Conservation (phyloP, 2,888 invertebrate genomes). For the Leptopilina syphax region DNA sequence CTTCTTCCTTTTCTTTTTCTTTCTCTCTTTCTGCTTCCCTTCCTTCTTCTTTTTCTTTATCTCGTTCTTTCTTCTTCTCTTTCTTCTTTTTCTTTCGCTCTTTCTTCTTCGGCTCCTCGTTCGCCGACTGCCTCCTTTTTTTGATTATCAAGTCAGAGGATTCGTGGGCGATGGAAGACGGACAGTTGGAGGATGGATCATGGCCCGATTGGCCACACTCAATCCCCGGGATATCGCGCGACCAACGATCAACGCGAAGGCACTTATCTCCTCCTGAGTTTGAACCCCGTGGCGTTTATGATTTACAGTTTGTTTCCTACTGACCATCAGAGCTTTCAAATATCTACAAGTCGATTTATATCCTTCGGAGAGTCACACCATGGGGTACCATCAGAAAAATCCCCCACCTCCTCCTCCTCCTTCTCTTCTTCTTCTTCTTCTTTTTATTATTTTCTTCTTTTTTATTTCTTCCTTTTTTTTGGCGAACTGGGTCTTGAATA, state of each 20-base stretch:
- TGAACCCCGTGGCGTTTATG: constrained; percentile 64
- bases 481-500: too few species aligned
- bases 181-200: constrained; percentile 29
- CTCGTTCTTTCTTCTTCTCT: too few species aligned
- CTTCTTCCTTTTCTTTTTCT: too few species aligned
- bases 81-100: too few species aligned
- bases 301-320: constrained; percentile 60
- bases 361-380: constrained; percentile 43
- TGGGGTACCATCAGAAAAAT: constrained; percentile 49
- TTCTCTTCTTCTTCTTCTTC: too few species aligned
- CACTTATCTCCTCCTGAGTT: constrained; percentile 50
- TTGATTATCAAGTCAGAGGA: constrained; percentile 39
- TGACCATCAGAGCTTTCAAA: constrained; percentile 45
- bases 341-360: constrained; percentile 52
- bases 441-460: too few species aligned
- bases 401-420: too few species aligned
- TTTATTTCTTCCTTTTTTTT: too few species aligned
- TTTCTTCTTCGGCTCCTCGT: too few species aligned
- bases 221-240: constrained; percentile 46
- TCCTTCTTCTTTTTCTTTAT: too few species aligned
- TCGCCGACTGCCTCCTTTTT: background rate
- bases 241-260: constrained; percentile 42
- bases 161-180: constrained; percentile 43
- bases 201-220: constrained; percentile 58
- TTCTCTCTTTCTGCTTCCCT: too few species aligned